Percentiles rank a stretch among this genome's conserved stretches.
Evolutionary conservation across 2,113 vertebrate genomes (phyloP).

Genomic region (Cinclus mexicanus): DNA sequence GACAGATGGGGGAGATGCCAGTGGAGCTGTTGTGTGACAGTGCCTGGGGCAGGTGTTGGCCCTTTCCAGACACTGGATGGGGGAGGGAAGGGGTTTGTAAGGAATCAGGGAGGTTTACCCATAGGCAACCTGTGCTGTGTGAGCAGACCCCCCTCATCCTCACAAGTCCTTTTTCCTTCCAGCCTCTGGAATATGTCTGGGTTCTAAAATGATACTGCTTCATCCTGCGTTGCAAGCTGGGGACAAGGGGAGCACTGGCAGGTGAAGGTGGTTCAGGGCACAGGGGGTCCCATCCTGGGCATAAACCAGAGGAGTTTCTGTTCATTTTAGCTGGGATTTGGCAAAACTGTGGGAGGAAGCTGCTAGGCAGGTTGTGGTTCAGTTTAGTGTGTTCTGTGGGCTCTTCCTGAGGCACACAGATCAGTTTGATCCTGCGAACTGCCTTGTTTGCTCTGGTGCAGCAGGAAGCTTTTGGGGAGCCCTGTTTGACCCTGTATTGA

Average conservation of each 20-base stretch:
- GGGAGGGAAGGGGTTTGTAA: background rate
- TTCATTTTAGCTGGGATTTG: background rate
- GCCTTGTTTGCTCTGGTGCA: background rate
- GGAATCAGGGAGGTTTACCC: background rate
- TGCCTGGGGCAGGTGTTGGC: background rate
- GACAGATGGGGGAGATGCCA: background rate
- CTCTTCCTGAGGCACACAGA: background rate
- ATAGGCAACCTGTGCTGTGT: background rate
- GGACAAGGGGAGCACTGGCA: background rate
- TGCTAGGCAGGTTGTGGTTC: background rate
- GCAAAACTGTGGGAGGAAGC: background rate
- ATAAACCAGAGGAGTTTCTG: background rate
- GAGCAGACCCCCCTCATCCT: background rate
- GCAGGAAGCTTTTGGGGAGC: background rate
- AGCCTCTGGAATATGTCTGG: background rate
- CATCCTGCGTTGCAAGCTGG: background rate
- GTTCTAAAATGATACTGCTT: background rate
- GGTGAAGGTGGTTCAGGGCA: background rate
- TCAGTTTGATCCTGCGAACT: background rate
- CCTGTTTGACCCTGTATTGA: background rate
- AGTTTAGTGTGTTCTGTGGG: background rate
- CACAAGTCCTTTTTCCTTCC: background rate
- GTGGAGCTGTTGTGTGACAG: rapidly evolving
- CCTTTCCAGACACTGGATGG: background rate
- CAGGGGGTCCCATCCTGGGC: background rate